Evolutionary conservation across 2,888 invertebrate species (phyloP).

Genomic region (Leptopilina syphax): DNA sequence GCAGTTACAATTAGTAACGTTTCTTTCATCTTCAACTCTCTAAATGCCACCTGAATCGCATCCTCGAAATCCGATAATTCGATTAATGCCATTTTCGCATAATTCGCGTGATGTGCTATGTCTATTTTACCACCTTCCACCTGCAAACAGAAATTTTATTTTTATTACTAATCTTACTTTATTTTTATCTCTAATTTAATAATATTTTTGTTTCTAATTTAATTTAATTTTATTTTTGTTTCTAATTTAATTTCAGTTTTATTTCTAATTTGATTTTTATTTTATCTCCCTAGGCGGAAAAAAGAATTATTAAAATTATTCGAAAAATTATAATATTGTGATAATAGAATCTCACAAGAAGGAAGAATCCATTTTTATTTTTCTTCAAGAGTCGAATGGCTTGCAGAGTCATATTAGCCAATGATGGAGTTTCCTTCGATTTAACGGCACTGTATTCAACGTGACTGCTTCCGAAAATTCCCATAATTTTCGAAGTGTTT

Average conservation of each 20-base stretch:
- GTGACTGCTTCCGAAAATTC: conserved; percentile 80
- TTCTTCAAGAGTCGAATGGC: conserved; percentile 79
- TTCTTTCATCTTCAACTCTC: conserved; percentile 78
- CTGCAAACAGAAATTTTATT: conserved; percentile 56
- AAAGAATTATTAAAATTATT: too few species aligned
- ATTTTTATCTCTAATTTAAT: too few species aligned
- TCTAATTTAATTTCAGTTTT: too few species aligned
- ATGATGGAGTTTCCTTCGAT: conserved; percentile 77
- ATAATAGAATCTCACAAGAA: conserved; percentile 75
- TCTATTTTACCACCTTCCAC: conserved; percentile 83
- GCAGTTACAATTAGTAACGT: conserved; percentile 84
- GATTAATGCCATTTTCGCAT: conserved; percentile 80
- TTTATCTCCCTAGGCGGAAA: too few species aligned
- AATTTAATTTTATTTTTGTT: too few species aligned
- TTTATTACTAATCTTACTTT: not conserved
- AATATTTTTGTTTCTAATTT: too few species aligned
- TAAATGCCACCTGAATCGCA: conserved; percentile 80
- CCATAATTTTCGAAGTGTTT: conserved; percentile 77
- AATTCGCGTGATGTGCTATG: conserved; percentile 82
- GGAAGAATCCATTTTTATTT: conserved; percentile 78
- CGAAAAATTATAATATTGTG: not conserved
- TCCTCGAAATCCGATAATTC: conserved; percentile 83
- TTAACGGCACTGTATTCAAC: conserved; percentile 79
- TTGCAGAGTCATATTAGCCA: conserved; percentile 80
- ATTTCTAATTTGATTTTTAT: too few species aligned